Base-by-base conservation (phyloP, 2,797 vertebrate species). In the Oceanodroma leucorhoa region DNA sequence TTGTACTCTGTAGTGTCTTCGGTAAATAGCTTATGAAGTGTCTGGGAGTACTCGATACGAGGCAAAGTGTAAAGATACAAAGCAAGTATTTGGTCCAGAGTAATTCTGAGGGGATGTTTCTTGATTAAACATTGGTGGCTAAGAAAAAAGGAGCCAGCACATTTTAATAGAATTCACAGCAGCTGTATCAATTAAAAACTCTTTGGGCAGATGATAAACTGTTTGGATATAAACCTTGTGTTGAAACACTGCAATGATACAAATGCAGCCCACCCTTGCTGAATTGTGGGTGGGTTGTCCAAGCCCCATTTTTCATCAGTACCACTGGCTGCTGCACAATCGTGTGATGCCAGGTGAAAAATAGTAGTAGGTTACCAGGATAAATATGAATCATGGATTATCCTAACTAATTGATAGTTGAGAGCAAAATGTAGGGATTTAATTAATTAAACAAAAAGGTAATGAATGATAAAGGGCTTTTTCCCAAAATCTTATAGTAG, bases 41-140 rank as follows among this genome's bases (percentile, higher is more conserved):
- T 38, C 50, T 41, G 40, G 19, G 5, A 0, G 0, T 41, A 8
- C 11, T 65, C 43, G 34, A 2, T 20, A 10, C 9, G 15, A 53
- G 48, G 20, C 23, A 45, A 2, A 87, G 8, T 32, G 3, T 66
- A 32, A 72, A 61, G 11, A 7, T 22, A 6, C 1, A 53, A 53
- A 66, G 26, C 12, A 46, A 6, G 13, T 24, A 3, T 43, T 90
- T 76, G 11, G 8, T 32, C 10, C n/a, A 26, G 19, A 22, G 12
- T 67, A 22, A 12, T 72, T 83, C 21, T 10, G 22, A 61, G 41
- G 34, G 43, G 5, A 18, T 70, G 29, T 45, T 83, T 77, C 46
- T 66, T 46, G 11, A 14, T 82, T 57, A 21, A 61, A 54, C 11
- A 14, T 17, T 24, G 16, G 3, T 64, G 48, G 19, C 40, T 70